Evolutionary conservation across 2,888 invertebrate genomes (phyloP).

Genomic region (Tipula helvola): DNA sequence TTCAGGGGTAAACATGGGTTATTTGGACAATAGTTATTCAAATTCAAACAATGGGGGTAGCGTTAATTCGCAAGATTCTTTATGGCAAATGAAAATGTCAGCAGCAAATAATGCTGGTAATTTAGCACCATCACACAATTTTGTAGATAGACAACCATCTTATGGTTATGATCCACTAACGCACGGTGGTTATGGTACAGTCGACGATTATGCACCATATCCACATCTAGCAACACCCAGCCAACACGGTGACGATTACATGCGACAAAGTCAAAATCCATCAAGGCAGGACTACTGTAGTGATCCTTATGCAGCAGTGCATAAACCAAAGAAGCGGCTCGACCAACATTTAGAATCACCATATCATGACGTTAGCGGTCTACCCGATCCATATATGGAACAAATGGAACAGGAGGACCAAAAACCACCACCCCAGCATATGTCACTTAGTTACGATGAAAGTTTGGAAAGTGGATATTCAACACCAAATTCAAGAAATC

Average conservation of each 20-base stretch:
- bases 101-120: conserved; percentile 58
- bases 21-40: conserved; percentile 84
- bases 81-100: conserved; percentile 89
- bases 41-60: conserved; percentile 93
- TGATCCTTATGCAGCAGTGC: conserved; percentile 79
- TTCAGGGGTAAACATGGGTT: conserved; percentile 76
- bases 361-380: conserved; percentile 86
- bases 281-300: conserved; percentile 78
- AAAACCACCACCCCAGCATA: conserved; percentile 59
- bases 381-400: conserved; percentile 79
- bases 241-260: conserved; percentile 54
- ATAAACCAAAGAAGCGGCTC: conserved; percentile 78
- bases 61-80: conserved; percentile 85
- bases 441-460: conserved; percentile 85
- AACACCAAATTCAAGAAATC: conserved; percentile 83
- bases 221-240: conserved; percentile 59
- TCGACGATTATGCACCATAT: conserved; percentile 76
- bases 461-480: conserved; percentile 89
- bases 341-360: conserved; percentile 68
- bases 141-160: conserved; percentile 52
- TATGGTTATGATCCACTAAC: conserved; percentile 67
- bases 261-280: conserved; percentile 65
- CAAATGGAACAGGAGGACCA: conserved; percentile 62
- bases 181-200: conserved; percentile 71
- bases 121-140: conserved; percentile 43